Evolutionary conservation across 2,888 invertebrate species (phyloP).

Genomic region (Tupiocoris notatus): DNA sequence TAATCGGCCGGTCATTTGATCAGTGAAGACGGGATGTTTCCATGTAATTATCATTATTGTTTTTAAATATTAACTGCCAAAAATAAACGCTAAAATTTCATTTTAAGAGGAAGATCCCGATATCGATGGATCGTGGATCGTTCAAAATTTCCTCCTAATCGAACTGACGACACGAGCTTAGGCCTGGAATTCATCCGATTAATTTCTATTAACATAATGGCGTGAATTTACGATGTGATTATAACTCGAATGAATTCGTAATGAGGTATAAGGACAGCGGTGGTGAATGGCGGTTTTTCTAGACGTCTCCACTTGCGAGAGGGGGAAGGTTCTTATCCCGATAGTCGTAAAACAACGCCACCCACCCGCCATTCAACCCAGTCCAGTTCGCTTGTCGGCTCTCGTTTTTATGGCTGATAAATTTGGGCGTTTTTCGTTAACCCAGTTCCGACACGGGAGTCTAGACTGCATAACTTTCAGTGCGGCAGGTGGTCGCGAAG

Average conservation of each 20-base stretch:
- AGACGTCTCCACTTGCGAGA: not conserved
- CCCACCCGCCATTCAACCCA: not conserved
- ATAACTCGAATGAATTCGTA: conserved; percentile 6
- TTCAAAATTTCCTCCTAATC: too few relatives aligned
- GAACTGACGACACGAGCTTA: too few relatives aligned
- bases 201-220: conserved; percentile 13
- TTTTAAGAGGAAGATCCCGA: not conserved
- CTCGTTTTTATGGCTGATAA: conserved; percentile 18
- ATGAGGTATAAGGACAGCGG: not conserved
- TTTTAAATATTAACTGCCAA: not conserved
- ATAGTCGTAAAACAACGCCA: not conserved
- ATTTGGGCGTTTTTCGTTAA: not conserved
- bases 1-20: not conserved
- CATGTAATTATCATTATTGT: not conserved
- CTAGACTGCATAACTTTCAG: not conserved
- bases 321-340: not conserved
- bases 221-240: conserved; percentile 22
- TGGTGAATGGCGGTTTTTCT: not conserved
- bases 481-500: not conserved
- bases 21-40: not conserved
- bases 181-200: not conserved
- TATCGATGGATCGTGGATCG: not conserved
- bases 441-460: not conserved
- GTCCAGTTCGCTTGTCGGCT: not conserved
- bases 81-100: not conserved